phyloP scores from a whole-genome alignment of 2,113 vertebrate species.

The Nothocercus nigrocapillus region DNA sequence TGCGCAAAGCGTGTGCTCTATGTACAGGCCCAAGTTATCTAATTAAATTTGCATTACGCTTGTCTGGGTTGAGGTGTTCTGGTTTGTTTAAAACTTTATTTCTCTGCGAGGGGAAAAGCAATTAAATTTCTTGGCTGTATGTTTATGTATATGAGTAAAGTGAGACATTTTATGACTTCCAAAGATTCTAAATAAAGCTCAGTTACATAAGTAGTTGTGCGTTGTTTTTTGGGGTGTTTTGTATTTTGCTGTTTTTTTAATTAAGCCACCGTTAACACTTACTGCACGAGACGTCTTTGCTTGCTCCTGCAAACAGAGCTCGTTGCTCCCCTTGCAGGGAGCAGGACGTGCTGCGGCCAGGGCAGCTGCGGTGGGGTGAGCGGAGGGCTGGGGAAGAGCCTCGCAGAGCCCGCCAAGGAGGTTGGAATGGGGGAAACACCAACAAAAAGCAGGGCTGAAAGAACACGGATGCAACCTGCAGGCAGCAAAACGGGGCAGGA shows the following conservation, averaged over 20 bases:
- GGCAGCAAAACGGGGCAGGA: not conserved
- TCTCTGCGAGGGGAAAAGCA: constrained; percentile 36
- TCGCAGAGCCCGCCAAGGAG: not conserved
- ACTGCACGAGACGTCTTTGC: not conserved
- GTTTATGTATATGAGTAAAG: constrained; percentile 50
- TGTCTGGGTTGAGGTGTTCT: constrained; percentile 23
- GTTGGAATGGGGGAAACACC: fast-evolving
- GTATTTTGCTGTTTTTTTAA: not conserved
- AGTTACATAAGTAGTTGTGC: not conserved
- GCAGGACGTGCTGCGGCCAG: fast-evolving
- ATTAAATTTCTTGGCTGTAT: constrained; percentile 41
- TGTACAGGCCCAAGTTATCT: constrained; percentile 14
- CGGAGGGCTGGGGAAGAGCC: too few species aligned
- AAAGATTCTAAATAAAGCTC: constrained; percentile 73
- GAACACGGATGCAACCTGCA: too few species aligned
- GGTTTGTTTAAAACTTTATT: constrained; percentile 53
- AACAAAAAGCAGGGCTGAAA: not conserved
- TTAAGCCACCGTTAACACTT: not conserved
- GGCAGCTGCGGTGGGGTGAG: not conserved
- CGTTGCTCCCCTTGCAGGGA: fast-evolving
- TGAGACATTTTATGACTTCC: constrained; percentile 65
- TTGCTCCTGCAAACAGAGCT: not conserved
- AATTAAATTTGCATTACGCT: not conserved
- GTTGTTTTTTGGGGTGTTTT: not conserved
- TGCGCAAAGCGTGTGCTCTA: not conserved